phyloP scores from a whole-genome alignment of 2,888 invertebrate species.

The Ichneumon xanthorius region DNA sequence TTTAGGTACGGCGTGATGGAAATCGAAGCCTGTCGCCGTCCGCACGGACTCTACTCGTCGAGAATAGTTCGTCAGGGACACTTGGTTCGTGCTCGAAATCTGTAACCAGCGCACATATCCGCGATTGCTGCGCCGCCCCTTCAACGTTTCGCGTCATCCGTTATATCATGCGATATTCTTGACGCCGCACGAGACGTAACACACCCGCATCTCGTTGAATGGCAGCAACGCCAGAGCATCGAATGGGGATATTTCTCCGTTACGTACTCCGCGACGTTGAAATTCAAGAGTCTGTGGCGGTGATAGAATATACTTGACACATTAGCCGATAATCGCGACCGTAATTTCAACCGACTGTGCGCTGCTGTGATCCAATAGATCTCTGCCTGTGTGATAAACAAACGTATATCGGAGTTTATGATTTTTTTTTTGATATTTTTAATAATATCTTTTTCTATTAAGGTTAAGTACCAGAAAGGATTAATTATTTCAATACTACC shows the following conservation, averaged over 20 bases:
- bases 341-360: not conserved
- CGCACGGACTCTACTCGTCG: slow-evolving; percentile 50
- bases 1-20: slow-evolving; percentile 34
- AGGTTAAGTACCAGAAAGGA: too few species aligned
- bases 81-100: slow-evolving; percentile 64
- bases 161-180: slow-evolving; percentile 1
- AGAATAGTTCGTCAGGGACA: slow-evolving; percentile 68
- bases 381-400: not conserved
- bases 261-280: not conserved
- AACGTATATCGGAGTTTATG: too few species aligned
- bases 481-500: too few species aligned
- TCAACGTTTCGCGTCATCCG: slow-evolving; percentile 43
- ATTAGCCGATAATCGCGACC: too few species aligned
- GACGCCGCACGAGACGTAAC: not conserved
- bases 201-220: not conserved
- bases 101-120: slow-evolving; percentile 52
- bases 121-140: not conserved
- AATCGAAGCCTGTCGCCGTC: slow-evolving; percentile 39
- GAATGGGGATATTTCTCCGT: not conserved
- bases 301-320: too few species aligned
- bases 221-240: not conserved
- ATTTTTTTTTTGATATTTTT: too few species aligned
- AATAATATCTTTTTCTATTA: too few species aligned
- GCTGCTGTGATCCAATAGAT: not conserved
- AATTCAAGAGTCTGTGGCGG: not conserved